Evolutionary conservation across 2,797 vertebrate genomes (phyloP), one percentile per base, ranked within the genome.

Genomic region (Fistularia commersonii): DNA sequence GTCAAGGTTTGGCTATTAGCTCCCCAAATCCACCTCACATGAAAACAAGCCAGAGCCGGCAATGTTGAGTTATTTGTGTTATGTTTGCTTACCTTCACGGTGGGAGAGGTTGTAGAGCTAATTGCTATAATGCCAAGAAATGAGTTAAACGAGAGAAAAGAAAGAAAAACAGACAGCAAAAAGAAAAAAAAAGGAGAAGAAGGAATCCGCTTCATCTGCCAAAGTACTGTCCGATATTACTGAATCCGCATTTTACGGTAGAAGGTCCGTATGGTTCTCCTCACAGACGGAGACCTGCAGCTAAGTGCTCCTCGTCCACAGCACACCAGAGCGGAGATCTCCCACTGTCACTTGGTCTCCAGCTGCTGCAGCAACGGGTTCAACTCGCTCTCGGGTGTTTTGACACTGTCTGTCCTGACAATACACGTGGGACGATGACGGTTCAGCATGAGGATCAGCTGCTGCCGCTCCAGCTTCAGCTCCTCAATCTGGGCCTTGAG

Each of bases 401-500:
- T 93, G 51, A 97, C 83, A 39, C 94, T 96, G 78, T 97, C 95
- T 9, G 95, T 96, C 67, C 96, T 85, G 72, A 98, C 96, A 0
- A 98, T 98, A 70, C 96, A 98, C 0, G 96, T 98, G 74, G 96
- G 96, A 41, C 96, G 94, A 52, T 98, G 95, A 37, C 93, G 91
- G 80, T 97, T 98, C 11, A 98, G 91, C 94, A 98, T 93, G 67
- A 96, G 87, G 77, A 98, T 97, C 61, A 98, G 90, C 77, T 98
- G 95, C 88, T 98, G 96, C 31, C 96, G 88, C 60, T 98, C 96
- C 5, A 94, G 89, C 68, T 96, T 98, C 81, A 98, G 89, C 87
- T 97, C 95, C 82, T 97, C 94, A 0, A 98, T 98, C 85, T 98
- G 96, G 32, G 94, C 91, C 83, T 98, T 98, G 48, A 98, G 90